Conservation (phyloP, 64 coral and sea anemone genomes). For the Stichodactyla mertensii region DNA sequence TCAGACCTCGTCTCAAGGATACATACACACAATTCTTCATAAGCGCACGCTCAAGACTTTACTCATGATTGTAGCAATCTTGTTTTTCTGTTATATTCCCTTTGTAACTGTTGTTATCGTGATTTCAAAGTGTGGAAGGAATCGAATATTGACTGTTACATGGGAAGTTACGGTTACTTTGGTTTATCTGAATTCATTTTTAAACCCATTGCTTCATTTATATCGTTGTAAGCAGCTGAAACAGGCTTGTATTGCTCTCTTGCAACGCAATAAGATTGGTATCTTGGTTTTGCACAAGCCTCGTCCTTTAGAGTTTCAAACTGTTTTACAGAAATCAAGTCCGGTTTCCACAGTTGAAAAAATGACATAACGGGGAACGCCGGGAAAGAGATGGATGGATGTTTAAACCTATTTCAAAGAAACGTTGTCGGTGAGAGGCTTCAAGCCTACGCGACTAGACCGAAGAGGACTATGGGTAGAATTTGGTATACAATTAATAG, state of each 20-base stretch:
- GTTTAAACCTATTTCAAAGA: no score
- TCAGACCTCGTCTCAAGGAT: not conserved
- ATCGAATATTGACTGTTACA: not conserved
- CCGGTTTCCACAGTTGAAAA: no score
- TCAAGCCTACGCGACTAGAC: no score
- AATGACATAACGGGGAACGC: no score
- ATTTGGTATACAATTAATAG: no score
- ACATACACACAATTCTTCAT: not conserved
- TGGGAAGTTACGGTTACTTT: conserved; percentile 21
- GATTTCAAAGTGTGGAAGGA: not conserved
- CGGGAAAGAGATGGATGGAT: no score
- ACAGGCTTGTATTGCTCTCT: not conserved
- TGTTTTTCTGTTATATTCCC: conserved; percentile 26
- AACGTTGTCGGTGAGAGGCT: no score
- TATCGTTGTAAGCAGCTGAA: conserved; percentile 18
- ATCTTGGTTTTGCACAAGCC: not conserved
- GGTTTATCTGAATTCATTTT: conserved; percentile 13
- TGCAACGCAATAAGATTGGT: not conserved
- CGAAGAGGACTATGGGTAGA: no score
- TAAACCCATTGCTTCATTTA: conserved; percentile 34
- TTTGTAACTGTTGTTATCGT: conserved; percentile 13
- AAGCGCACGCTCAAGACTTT: conserved; percentile 22
- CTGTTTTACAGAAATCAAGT: not conserved
- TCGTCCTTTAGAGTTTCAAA: not conserved
- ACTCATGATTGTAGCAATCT: not conserved